Base-by-base conservation (phyloP, 2,797 vertebrate species). In the Podarcis siculus region DNA sequence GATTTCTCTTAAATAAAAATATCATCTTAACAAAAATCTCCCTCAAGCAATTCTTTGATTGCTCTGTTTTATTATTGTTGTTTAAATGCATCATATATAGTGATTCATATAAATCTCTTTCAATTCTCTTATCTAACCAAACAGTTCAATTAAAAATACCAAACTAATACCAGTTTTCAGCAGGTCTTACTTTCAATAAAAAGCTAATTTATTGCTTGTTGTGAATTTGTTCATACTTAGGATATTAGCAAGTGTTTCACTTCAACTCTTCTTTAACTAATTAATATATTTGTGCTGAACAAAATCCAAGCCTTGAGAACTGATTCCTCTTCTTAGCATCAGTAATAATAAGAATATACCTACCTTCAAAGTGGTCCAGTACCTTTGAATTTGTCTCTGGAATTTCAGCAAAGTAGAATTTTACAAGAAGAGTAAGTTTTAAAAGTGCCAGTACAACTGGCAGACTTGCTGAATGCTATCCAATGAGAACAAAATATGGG, bases 51-150 rank as follows among this genome's bases (percentile, higher is more conserved):
- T 72, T 12, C 10, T 25, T 32, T 86, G 78, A 45, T 72, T n/a
- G 35, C 64, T 77, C 69, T 85, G 79, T 45, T 87, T 37, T 32
- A 81, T 72, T 21, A 27, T 78, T 69, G 88, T 55, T 76, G 30
- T 91, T 89, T 77, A 91, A 91, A 82, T 89, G 32, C 58, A 55
- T 64, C 30, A 10, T 49, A 30, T 8, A 80, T 42, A 89, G 42
- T 35, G 83, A 25, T 77, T 77, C 30, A 45, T 7, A 17, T 0
- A 69, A 17, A 55, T 55, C 49, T 55, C 49, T 82, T 82, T 66
- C 80, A 67, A n/a, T 17, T 69, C 27, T 13, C 6, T 37, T 42
- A 45, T 58, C 27, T 71, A 86, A 86, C 32, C 39, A 21, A 8
- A 87, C 21, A 71, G 1, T 71, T 85, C 25, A 72, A 23, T 80